Evolutionary conservation across 2,888 invertebrate genomes (phyloP).

Genomic region (Crepidodera aurea): DNA sequence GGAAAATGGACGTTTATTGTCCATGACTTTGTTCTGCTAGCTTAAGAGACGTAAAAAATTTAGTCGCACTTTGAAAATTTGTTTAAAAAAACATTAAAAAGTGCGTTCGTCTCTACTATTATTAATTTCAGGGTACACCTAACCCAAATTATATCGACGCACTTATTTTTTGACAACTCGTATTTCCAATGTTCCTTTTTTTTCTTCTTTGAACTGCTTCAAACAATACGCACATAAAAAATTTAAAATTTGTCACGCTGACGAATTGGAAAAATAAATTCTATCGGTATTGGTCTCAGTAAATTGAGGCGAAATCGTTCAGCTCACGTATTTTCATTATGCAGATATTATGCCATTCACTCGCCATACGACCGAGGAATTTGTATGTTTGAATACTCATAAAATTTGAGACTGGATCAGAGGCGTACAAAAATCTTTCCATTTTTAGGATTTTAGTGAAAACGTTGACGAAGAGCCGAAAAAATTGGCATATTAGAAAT

Average conservation of each 20-base stretch:
- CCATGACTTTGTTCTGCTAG: too few relatives aligned
- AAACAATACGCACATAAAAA: slow-evolving; percentile 27
- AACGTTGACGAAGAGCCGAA: too few relatives aligned
- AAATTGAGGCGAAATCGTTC: slow-evolving; percentile 38
- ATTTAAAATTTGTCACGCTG: slow-evolving; percentile 39
- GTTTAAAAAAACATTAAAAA: too few relatives aligned
- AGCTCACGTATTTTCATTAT: slow-evolving; percentile 46
- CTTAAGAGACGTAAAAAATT: too few relatives aligned
- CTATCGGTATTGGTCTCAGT: slow-evolving; percentile 39
- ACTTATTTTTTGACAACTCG: too few relatives aligned
- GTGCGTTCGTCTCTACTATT: too few relatives aligned
- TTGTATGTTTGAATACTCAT: slow-evolving; percentile 24
- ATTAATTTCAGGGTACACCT: too few relatives aligned
- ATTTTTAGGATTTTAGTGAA: too few relatives aligned
- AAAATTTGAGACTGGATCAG: slow-evolving; percentile 5
- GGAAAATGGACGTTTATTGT: too few relatives aligned
- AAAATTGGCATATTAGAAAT: too few relatives aligned
- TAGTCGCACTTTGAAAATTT: too few relatives aligned
- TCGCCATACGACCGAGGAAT: slow-evolving; percentile 17
- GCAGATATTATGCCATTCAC: slow-evolving; percentile 30
- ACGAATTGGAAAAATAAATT: slow-evolving; percentile 39
- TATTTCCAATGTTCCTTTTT: neutral
- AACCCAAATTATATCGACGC: too few relatives aligned
- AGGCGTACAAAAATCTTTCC: neutral
- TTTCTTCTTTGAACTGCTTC: neutral